A percentile compares a stretch with the other conserved stretches of the same genome.
phyloP scores from a whole-genome alignment of 2,113 vertebrate species.

The Dendropsophus ebraccatus region DNA sequence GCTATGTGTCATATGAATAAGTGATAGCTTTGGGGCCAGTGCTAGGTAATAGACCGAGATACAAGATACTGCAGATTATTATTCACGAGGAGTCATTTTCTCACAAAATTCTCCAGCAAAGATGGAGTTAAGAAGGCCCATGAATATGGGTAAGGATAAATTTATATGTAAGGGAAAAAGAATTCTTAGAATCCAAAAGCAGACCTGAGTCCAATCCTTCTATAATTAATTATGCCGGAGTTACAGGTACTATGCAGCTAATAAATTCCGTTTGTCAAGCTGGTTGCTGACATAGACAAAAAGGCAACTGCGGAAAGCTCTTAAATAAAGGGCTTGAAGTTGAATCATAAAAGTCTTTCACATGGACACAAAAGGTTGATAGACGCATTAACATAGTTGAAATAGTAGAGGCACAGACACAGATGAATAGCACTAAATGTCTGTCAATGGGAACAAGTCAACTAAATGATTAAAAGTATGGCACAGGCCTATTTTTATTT shows the following conservation, averaged over 20 bases:
- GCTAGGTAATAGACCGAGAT: too few relatives aligned
- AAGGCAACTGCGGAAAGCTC: slow-evolving; percentile 39
- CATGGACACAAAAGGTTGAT: slow-evolving; percentile 52
- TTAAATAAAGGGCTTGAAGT: slow-evolving; percentile 47
- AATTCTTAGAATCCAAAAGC: slow-evolving; percentile 28
- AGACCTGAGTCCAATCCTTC: slow-evolving; percentile 14
- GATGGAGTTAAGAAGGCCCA: not conserved
- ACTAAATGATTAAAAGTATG: slow-evolving; percentile 20
- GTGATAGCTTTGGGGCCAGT: not conserved
- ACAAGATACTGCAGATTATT: too few relatives aligned
- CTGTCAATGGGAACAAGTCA: not conserved
- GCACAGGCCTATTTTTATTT: slow-evolving; percentile 4
- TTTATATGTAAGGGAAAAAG: not conserved
- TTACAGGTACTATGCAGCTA: slow-evolving; percentile 55
- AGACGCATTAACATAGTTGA: slow-evolving; percentile 41
- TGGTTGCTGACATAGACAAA: slow-evolving; percentile 49
- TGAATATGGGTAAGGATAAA: not conserved
- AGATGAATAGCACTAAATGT: slow-evolving; percentile 40
- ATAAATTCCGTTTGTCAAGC: slow-evolving; percentile 56
- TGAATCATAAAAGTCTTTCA: slow-evolving; percentile 56
- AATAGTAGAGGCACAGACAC: slow-evolving; percentile 19
- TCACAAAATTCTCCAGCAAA: not conserved
- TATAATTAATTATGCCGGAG: slow-evolving; percentile 54
- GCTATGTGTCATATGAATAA: not conserved
- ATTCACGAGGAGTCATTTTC: not conserved